Evolutionary conservation across 2,797 vertebrate species (phyloP).

Genomic region (Discoglossus pictus): DNA sequence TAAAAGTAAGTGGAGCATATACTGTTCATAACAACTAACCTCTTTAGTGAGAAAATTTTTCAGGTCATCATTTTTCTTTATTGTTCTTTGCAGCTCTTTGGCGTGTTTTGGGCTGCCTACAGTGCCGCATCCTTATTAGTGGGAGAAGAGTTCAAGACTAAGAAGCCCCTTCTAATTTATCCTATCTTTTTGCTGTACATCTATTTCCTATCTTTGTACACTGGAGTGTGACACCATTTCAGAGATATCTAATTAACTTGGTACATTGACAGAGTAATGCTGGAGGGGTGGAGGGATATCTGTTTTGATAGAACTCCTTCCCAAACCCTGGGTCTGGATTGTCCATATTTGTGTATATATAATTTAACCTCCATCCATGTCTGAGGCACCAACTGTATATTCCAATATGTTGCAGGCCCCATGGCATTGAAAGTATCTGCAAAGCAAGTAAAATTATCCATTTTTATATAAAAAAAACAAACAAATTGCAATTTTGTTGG

Average conservation of each 20-base stretch:
- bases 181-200: slow-evolving; percentile 98
- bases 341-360: slow-evolving; percentile 73
- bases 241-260: slow-evolving; percentile 51
- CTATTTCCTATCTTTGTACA: slow-evolving; percentile 98
- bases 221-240: slow-evolving; percentile 86
- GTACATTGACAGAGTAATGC: slow-evolving; percentile 59
- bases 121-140: slow-evolving; percentile 96
- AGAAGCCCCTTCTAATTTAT: slow-evolving; percentile 98
- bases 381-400: slow-evolving; percentile 15
- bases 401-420: slow-evolving; percentile 34
- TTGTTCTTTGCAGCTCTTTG: slow-evolving; percentile 79
- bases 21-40: no score
- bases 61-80: not conserved
- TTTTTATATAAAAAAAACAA: slow-evolving; percentile 69
- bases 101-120: slow-evolving; percentile 98
- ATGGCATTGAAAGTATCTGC: slow-evolving; percentile 19
- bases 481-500: no score
- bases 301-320: not conserved
- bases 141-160: slow-evolving; percentile 98
- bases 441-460: slow-evolving; percentile 71
- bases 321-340: slow-evolving; percentile 31
- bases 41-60: no score
- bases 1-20: slow-evolving; percentile 86
- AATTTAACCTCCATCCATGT: slow-evolving; percentile 64
- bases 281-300: slow-evolving; percentile 50